Evolutionary conservation across 2,113 vertebrate genomes (phyloP), one percentile per base, ranked within the genome.

Genomic region (Nothoprocta perdicaria): DNA sequence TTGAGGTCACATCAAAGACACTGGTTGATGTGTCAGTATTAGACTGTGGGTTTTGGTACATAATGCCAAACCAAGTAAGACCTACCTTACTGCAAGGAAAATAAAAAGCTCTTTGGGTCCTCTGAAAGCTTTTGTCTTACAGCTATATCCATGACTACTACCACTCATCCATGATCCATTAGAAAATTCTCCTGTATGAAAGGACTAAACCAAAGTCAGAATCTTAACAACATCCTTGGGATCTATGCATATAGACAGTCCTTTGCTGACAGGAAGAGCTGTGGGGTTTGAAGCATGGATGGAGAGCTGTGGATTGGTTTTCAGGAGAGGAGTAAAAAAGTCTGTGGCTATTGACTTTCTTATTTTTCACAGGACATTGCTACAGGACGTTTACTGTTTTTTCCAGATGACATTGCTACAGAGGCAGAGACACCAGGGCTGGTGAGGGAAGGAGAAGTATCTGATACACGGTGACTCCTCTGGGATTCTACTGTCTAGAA

Each of bases 401-500:
- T 53, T 72, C 74, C 48, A 11, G 9, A 8, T 43, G 65, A 50
- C 62, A 48, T 69, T 76, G 87, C 26, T 92, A 71, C 58, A 87
- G 67, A 76, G 40, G 31, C 62, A 84, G 58, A 22, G 71, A 80
- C 67, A 6, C 18, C 78, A 88, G 71, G 45, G 40, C 66, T 18
- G 14, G 35, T 23, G 60, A 86, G 67, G 63, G 71, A 89, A 74
- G 55, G 72, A 82, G 72, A 89, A 87, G 72, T 41, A 80, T 74
- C 82, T 83, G 84, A 26, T 90, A 82, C 75, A 38, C 63, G 68
- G 50, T 22, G 78, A 80, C 84, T 89, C 86, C 84, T 85, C 80
- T 0, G 68, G 84, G 92, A 89, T 14, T 92, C 46, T 40, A 12
- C 67, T 82, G 89, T 87, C 84, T 90, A 40, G 55, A 82, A 95